Conservation (phyloP, 2,113 vertebrate species). For the Bos javanicus region DNA sequence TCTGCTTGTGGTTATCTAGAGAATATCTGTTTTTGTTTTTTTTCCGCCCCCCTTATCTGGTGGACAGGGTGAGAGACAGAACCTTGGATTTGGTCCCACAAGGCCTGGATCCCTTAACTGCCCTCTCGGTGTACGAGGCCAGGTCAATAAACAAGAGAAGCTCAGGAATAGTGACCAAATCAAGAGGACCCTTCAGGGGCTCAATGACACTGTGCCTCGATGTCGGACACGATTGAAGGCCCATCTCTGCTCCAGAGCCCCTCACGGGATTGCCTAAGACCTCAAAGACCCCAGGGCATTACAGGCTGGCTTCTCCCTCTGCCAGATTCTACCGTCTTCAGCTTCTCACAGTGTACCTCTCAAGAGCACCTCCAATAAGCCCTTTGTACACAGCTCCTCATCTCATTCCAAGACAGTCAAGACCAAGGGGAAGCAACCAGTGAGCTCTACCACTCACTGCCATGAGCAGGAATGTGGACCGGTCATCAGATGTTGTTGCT, state of each 20-base stretch:
- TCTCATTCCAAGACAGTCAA: neutral
- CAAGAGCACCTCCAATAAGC: neutral
- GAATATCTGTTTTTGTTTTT: neutral
- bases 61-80: neutral
- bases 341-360: neutral
- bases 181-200: neutral
- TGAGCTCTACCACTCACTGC: neutral
- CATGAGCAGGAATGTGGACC: neutral
- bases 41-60: neutral
- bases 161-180: neutral
- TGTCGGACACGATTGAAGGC: neutral
- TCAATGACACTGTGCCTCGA: neutral
- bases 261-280: neutral
- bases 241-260: neutral
- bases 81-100: neutral
- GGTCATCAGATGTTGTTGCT: neutral
- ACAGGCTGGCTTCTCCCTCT: neutral
- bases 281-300: neutral
- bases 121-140: neutral
- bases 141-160: neutral
- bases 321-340: neutral
- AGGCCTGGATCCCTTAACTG: neutral
- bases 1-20: neutral
- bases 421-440: neutral
- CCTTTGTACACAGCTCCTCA: neutral